phyloP scores from a whole-genome alignment of 2,888 invertebrate genomes.

The Hofmannophila pseudospretella region DNA sequence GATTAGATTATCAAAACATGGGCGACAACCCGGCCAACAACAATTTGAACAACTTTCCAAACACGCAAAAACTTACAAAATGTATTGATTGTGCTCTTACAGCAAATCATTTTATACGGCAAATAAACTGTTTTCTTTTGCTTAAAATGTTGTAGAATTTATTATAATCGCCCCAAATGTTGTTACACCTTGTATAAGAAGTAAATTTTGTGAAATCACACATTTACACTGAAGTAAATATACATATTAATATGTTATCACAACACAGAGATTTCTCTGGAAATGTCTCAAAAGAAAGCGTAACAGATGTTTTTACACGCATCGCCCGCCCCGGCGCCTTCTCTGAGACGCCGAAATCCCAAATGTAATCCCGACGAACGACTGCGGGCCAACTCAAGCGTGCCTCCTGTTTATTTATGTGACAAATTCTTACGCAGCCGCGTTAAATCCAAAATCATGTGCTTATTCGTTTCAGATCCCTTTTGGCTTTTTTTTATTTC shows the following conservation, averaged over 20 bases:
- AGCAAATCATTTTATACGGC: too few species aligned
- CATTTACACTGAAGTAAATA: too few species aligned
- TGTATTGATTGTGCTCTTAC: too few species aligned
- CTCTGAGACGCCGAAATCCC: constrained; percentile 58
- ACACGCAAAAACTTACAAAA: too few species aligned
- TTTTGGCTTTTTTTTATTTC: constrained; percentile 24
- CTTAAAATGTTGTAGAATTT: too few species aligned
- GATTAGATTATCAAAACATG: too few species aligned
- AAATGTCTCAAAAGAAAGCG: constrained; percentile 53
- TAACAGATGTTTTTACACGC: constrained; percentile 74
- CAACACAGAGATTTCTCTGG: constrained; percentile 45
- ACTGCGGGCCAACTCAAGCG: constrained; percentile 64
- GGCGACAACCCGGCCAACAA: too few species aligned
- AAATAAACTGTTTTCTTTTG: too few species aligned
- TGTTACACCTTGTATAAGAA: too few species aligned
- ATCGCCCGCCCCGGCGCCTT: constrained; percentile 33
- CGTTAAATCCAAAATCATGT: constrained; percentile 60
- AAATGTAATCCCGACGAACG: constrained; percentile 67
- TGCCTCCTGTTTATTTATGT: constrained; percentile 71
- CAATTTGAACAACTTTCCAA: too few species aligned
- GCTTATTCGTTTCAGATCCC: constrained; percentile 41
- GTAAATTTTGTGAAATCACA: too few species aligned
- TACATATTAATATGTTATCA: constrained; percentile 39
- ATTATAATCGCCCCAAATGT: too few species aligned
- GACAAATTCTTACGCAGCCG: constrained; percentile 69